A percentile compares a stretch with the other conserved stretches of the same genome.
Evolutionary conservation across 2,888 invertebrate species (phyloP).

Genomic region (Saturnia japonica): DNA sequence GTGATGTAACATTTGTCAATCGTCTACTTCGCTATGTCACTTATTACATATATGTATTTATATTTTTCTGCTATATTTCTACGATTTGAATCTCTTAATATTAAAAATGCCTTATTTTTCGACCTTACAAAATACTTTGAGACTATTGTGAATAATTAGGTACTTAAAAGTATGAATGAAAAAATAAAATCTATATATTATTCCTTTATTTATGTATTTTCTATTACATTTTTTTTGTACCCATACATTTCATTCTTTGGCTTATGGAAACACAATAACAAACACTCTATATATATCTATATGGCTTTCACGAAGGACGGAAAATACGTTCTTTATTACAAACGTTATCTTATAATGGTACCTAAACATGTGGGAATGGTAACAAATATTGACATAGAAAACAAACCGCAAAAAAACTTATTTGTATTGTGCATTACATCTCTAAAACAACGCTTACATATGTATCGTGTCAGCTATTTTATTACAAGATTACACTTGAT

Average conservation of each 20-base stretch:
- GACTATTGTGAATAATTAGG: conserved; percentile 5
- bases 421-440: neutral
- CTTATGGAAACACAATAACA: conserved; percentile 54
- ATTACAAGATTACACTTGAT: neutral
- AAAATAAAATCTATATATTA: conserved; percentile 41
- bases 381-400: conserved; percentile 48
- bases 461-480: neutral
- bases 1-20: too few species aligned
- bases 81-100: neutral
- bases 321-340: conserved; percentile 42
- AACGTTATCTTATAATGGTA: conserved; percentile 33
- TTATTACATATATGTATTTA: too few species aligned
- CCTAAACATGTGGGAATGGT: conserved; percentile 36
- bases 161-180: conserved; percentile 51
- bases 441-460: neutral
- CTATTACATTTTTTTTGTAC: conserved; percentile 53
- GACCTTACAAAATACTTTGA: neutral
- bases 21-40: too few species aligned
- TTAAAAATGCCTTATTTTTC: conserved; percentile 1
- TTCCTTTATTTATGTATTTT: conserved; percentile 34
- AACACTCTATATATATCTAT: conserved; percentile 8
- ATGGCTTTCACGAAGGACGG: conserved; percentile 20
- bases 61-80: too few species aligned
- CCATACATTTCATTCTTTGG: conserved; percentile 70
- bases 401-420: neutral